These are phyloP conservation scores for Drosophila micromelanica DNA, from an alignment of 1,140 invertebrate genomes.

Conservation along the genomic window DNA sequence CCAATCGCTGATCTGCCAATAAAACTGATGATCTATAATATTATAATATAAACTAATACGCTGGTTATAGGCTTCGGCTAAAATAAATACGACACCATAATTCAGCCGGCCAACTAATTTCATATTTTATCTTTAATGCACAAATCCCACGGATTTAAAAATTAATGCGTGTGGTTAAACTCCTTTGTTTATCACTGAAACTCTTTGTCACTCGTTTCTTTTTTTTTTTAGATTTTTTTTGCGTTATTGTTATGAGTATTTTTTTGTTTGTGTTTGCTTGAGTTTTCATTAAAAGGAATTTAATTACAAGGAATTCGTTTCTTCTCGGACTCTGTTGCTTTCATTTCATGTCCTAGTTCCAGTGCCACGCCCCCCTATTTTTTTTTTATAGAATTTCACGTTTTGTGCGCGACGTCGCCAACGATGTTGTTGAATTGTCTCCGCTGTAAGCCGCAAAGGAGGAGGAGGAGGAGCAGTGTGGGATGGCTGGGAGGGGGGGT, in stretches of 20 bases:
- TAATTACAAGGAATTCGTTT: conserved; percentile 60
- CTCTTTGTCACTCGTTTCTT: conserved; percentile 11
- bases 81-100: no score
- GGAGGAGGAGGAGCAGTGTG: neutral
- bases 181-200: conserved; percentile 9
- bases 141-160: neutral
- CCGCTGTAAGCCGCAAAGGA: conserved; percentile 1
- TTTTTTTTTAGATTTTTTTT: conserved; percentile 19
- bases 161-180: neutral
- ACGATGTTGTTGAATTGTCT: conserved; percentile 47
- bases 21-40: no score
- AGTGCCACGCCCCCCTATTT: conserved; percentile 49
- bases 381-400: conserved; percentile 69
- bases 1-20: no score
- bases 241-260: conserved; percentile 23
- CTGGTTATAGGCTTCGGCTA: no score
- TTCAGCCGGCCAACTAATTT: neutral
- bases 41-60: no score
- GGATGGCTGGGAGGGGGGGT: neutral
- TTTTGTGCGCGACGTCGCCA: conserved; percentile 36
- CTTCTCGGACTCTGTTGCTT: conserved; percentile 9
- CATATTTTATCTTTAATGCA: neutral
- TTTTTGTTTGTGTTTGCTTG: conserved; percentile 53
- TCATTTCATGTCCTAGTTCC: conserved; percentile 20
- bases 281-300: conserved; percentile 72